Evolutionary conservation across 2,113 vertebrate species (phyloP), one percentile per base, ranked within the genome.

Genomic region (Lepisosteus oculatus): DNA sequence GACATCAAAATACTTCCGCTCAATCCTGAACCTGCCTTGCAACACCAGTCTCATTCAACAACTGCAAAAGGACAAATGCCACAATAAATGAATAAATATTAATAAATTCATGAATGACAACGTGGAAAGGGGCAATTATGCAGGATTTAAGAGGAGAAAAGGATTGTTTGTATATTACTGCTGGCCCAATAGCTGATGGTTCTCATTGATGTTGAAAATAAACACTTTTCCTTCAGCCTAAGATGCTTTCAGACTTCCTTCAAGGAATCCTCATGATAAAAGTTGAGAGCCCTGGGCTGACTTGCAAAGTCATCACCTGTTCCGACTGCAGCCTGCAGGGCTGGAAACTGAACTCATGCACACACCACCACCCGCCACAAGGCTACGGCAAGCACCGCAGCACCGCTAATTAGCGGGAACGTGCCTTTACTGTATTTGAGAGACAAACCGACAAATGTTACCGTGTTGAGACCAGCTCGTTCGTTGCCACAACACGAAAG

Each of bases 161-260:
- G 29, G 29, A 29, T 29, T 29, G 29, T 29, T 29, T 29, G 29
- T 29, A 29, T 29, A 29, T 51, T 51, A 9, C 2, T 51, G 1
- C 47, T 51, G 47, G 47, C 5, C 47, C 5, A 51, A 51, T 9
- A 3, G 47, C 47, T 9, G 5, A 51, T 51, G 47, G 9, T 51
- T 51, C 9, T 6, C 5, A 51, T 9, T 51, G 1, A 51, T 51
- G 47, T 51, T 51, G 9, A 29, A 5, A 51, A 51, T 5, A 78
- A 73, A 81, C 73, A 65, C 55, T 80, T 69, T 70, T 73, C 69
- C 62, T 79, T 67, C 55, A 72, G 64, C 74, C 51, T 45, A 14
- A 69, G 47, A 74, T 62, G 61, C 74, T 64, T 63, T 66, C 44
- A 61, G 61, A 71, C 70, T 77, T 76, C 2, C 9, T 51, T 51